Percentiles rank a stretch among this genome's conserved stretches.
Evolutionary conservation across 2,113 vertebrate species (phyloP).

Genomic region (Ammospiza nelsoni): DNA sequence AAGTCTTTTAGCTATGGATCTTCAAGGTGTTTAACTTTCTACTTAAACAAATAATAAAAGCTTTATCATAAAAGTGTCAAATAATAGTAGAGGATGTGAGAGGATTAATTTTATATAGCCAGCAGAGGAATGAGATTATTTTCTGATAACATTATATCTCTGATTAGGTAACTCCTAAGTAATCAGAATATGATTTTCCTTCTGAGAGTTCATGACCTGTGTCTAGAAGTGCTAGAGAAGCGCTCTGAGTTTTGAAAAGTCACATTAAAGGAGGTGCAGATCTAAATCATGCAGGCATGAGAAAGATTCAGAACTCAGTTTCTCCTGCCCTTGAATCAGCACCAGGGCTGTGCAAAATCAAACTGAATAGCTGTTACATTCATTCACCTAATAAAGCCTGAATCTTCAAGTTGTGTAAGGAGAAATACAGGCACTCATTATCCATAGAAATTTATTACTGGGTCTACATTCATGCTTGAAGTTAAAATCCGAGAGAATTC

Average conservation of each 20-base stretch:
- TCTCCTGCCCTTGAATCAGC: neutral
- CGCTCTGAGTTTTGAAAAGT: neutral
- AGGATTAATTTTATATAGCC: neutral
- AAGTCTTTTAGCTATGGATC: neutral
- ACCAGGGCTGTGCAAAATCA: neutral
- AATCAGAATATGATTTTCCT: neutral
- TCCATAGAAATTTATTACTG: neutral
- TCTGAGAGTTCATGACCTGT: neutral
- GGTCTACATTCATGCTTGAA: neutral
- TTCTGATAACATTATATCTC: neutral
- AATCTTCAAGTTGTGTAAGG: neutral
- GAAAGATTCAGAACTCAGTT: neutral
- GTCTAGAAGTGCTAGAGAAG: neutral
- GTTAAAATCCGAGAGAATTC: neutral
- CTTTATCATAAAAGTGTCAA: neutral
- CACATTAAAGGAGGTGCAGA: neutral
- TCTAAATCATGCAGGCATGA: neutral
- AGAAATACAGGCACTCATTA: neutral
- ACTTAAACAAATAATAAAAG: neutral
- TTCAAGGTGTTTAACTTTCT: neutral
- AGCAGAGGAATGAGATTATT: neutral
- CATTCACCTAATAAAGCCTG: neutral
- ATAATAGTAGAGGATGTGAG: neutral
- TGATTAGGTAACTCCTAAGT: neutral
- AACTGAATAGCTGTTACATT: neutral